These are phyloP conservation scores for Eublepharis macularius DNA, from an alignment of 2,113 vertebrate species.

Conservation along the genomic window DNA sequence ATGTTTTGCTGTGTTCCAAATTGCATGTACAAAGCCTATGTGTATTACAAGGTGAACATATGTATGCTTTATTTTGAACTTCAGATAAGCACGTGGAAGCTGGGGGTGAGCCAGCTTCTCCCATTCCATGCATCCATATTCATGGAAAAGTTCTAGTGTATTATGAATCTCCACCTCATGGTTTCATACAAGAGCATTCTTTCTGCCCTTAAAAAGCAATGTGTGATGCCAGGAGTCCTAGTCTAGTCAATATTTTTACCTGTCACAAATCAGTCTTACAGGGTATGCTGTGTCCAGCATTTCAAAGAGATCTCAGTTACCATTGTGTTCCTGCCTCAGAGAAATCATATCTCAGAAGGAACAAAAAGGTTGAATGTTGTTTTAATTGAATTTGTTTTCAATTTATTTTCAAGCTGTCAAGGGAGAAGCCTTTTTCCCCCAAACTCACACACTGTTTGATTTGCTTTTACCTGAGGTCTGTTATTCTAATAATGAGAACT, in stretches of 20 bases:
- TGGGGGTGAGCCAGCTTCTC: no score
- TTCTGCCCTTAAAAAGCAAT: background rate
- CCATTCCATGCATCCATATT: no score
- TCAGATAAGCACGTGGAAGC: no score
- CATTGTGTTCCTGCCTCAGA: conserved; percentile 52
- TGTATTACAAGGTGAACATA: no score
- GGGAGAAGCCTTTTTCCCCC: conserved; percentile 76
- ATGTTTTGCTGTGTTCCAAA: no score
- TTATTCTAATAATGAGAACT: conserved; percentile 77
- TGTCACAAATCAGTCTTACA: conserved; percentile 34
- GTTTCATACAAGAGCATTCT: background rate
- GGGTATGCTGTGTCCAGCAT: conserved; percentile 48
- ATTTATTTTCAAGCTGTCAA: conserved; percentile 76
- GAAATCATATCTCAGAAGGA: conserved; percentile 65
- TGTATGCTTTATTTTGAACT: no score
- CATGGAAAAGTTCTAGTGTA: no score
- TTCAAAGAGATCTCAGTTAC: conserved; percentile 51
- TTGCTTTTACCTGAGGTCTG: conserved; percentile 74
- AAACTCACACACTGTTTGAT: conserved; percentile 68
- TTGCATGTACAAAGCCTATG: no score
- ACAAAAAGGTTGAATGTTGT: conserved; percentile 78
- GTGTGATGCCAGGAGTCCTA: background rate
- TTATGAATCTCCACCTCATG: background rate
- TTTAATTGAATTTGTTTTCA: conserved; percentile 85
- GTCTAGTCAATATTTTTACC: conserved; percentile 39